Conservation (phyloP, 2,797 vertebrate species). For the Leuciscus waleckii region DNA sequence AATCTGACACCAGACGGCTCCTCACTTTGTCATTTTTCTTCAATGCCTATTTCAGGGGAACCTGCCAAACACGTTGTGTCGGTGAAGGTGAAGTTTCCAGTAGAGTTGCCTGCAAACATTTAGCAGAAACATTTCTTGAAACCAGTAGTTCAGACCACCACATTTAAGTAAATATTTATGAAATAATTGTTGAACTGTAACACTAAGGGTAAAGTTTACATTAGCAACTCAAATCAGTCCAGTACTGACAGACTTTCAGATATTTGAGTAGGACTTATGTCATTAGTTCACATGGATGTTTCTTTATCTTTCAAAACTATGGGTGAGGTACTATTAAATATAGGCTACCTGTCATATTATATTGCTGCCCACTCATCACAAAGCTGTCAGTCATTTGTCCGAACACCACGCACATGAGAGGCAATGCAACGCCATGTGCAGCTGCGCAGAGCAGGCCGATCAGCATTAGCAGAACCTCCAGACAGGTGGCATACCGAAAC, state of each 20-base stretch:
- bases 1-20: constrained; percentile 1
- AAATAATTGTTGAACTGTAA: not conserved
- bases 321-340: not conserved
- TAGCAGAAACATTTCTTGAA: not conserved
- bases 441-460: constrained; percentile 68
- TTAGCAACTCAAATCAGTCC: not conserved
- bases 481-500: constrained; percentile 73
- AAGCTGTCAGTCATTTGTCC: constrained; percentile 81
- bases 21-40: constrained; percentile 76
- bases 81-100: constrained; percentile 22
- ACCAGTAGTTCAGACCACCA: not conserved
- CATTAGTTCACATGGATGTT: not conserved
- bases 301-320: not conserved
- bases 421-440: constrained; percentile 71
- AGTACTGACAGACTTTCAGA: not conserved
- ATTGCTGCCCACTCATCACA: constrained; percentile 62
- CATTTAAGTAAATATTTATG: not conserved
- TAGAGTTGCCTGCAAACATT: constrained; percentile 32
- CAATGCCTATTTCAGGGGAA: constrained; percentile 68
- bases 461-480: constrained; percentile 75
- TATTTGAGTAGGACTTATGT: not conserved
- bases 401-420: constrained; percentile 74
- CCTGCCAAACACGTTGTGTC: constrained; percentile 54
- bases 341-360: constrained; percentile 53
- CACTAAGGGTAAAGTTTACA: not conserved